Base-by-base conservation (phyloP, 2,113 vertebrate genomes). In the Verasper variegatus region DNA sequence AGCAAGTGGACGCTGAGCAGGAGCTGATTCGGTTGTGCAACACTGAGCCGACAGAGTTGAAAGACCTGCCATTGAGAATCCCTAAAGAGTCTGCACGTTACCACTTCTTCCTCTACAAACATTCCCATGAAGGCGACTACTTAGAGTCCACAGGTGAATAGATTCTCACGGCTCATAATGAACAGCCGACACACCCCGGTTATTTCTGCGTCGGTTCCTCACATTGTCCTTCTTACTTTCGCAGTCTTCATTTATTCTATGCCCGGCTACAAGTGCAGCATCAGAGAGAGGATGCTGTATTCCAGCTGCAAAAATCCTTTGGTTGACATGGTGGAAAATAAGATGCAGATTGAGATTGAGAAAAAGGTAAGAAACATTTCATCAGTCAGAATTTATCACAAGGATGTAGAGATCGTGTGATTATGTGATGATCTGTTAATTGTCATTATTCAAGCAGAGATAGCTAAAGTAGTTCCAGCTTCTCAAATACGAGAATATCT, bases 221-320 rank as follows among this genome's bases (percentile, higher is more conserved):
- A 63, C 26, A 20, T n/a, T 54, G 13, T 13, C 1, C 8, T 45
- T 5, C 65, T 65, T 63, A 11, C 20, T 15, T 23, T 65, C 86
- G 27, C 92, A 99, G 98, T 99, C 87, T 99, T 99, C 93, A 97
- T 99, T 91, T 99, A 99, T 91, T 99, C 98, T 55, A 99, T 99
- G 98, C 98, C 98, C 15, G 97, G 97, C 1, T 98, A 98, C 83
- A 96, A 91, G 14, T 98, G 98, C 86, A 97, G 97, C 88, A 98
- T 99, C 95, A 94, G 92, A 86, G 98, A 99, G 89, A 95, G 98
- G 86, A 99, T 99, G 98, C 93, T 99, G 3, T 99, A 99, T 86
- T 99, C 98, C 67, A 99, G 98, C 91, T 99, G 97, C 93, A 99
- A 98, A 92, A 97, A 93, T 66, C 95, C 96, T 21, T 83, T 99